A percentile compares a stretch with the other conserved stretches of the same genome.
Evolutionary conservation across 1,140 invertebrate species (phyloP).

Genomic region (Cyphomyrmex costatus): DNA sequence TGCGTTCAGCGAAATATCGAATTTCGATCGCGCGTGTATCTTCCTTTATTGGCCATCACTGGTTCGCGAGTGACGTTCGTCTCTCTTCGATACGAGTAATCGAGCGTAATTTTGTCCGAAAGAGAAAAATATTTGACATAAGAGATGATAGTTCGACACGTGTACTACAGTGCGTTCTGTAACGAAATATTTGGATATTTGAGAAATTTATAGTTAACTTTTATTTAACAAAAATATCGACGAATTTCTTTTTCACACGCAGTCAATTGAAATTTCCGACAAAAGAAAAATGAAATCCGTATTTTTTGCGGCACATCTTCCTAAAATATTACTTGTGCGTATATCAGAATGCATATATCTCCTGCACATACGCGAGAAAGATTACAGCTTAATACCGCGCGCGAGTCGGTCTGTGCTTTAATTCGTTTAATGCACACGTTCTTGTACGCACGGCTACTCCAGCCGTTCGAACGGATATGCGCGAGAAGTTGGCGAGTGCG

Average conservation of each 20-base stretch:
- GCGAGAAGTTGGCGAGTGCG: constrained; percentile 49
- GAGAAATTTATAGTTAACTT: constrained; percentile 21
- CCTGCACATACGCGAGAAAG: not conserved
- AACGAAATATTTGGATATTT: constrained; percentile 19
- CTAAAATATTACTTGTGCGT: constrained; percentile 18
- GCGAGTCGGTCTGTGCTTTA: constrained; percentile 39
- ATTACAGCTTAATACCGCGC: constrained; percentile 23
- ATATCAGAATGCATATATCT: not conserved
- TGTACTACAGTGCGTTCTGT: not conserved
- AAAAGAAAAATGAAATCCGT: not conserved
- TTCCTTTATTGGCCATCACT: constrained; percentile 56
- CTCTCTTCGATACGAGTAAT: constrained; percentile 38
- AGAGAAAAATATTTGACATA: constrained; percentile 43
- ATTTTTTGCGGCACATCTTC: not conserved
- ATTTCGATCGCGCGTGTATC: constrained; percentile 64
- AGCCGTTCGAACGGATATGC: constrained; percentile 19
- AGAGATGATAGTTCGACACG: constrained; percentile 11
- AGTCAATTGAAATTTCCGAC: not conserved
- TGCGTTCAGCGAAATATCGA: constrained; percentile 66
- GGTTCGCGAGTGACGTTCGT: constrained; percentile 35
- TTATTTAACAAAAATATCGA: constrained; percentile 17
- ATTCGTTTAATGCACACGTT: constrained; percentile 53
- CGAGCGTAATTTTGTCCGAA: constrained; percentile 27
- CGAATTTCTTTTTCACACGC: not conserved
- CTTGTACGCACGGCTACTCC: constrained; percentile 7